Conservation (phyloP, 2,797 vertebrate species). For the Aplochiton taeniatus region DNA sequence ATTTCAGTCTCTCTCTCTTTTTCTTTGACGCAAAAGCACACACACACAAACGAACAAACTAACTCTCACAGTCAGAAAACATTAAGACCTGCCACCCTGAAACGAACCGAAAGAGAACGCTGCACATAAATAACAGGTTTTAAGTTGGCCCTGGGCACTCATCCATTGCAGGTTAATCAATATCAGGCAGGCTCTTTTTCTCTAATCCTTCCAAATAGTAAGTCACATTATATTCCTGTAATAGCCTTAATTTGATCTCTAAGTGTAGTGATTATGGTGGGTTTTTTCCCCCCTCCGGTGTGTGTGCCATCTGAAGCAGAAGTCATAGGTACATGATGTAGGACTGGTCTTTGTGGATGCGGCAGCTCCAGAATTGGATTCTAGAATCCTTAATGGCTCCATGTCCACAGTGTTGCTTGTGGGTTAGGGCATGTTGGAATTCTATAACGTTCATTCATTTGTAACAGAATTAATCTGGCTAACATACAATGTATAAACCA, state of each 20-base stretch:
- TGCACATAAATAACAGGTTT: conserved; percentile 33
- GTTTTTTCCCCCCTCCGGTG: conserved; percentile 14
- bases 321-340: too few species aligned
- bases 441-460: too few species aligned
- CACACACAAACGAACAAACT: background rate
- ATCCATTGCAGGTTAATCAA: conserved; percentile 40
- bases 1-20: background rate
- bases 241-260: conserved; percentile 53
- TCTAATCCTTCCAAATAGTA: conserved; percentile 13
- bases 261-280: conserved; percentile 36
- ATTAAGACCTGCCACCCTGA: background rate
- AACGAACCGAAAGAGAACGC: background rate
- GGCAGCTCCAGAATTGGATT: too few species aligned
- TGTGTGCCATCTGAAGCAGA: conserved; percentile 8
- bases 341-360: too few species aligned
- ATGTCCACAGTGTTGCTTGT: too few species aligned
- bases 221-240: conserved; percentile 45
- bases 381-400: too few species aligned
- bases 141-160: conserved; percentile 34
- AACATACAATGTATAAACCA: too few species aligned
- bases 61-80: background rate
- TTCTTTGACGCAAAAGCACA: too few species aligned
- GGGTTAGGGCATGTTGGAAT: too few species aligned
- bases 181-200: conserved; percentile 32
- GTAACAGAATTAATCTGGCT: too few species aligned